These are phyloP conservation scores for Luperina testacea DNA, from an alignment of 2,888 invertebrate species.

Conservation along the genomic window DNA sequence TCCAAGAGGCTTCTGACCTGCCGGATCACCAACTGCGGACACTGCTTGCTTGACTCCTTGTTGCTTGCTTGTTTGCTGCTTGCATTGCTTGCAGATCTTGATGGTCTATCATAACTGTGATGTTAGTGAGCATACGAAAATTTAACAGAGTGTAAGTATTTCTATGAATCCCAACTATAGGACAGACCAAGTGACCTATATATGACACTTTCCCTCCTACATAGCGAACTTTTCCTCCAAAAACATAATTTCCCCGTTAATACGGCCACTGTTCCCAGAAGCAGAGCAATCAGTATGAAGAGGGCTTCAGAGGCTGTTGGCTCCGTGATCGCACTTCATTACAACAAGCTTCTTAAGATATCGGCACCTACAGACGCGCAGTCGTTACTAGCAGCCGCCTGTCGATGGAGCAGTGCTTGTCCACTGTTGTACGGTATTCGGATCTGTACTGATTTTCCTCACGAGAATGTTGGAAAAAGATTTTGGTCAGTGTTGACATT, in stretches of 20 bases:
- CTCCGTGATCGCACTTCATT: conserved; percentile 61
- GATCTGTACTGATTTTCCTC: not conserved
- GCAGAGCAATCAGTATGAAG: conserved; percentile 58
- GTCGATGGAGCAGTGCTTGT: conserved; percentile 64
- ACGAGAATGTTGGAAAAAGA: fast-evolving
- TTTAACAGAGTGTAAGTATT: not conserved
- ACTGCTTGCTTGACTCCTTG: no score
- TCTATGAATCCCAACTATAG: not conserved
- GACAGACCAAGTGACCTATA: not conserved
- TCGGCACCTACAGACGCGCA: conserved; percentile 63
- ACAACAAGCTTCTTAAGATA: conserved; percentile 63
- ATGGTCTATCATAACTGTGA: not conserved
- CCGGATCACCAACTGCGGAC: no score
- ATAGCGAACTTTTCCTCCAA: not conserved
- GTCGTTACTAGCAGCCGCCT: conserved; percentile 67
- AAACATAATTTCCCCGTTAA: conserved; percentile 44
- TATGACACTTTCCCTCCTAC: not conserved
- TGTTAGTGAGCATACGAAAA: not conserved
- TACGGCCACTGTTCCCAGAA: conserved; percentile 53
- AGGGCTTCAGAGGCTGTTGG: conserved; percentile 51
- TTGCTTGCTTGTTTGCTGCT: no score
- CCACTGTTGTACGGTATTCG: conserved; percentile 42
- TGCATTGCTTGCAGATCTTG: no score
- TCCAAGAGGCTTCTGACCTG: no score
- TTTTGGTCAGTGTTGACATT: not conserved